Evolutionary conservation across 2,888 invertebrate genomes (phyloP).

Genomic region (Lasius platythorax): DNA sequence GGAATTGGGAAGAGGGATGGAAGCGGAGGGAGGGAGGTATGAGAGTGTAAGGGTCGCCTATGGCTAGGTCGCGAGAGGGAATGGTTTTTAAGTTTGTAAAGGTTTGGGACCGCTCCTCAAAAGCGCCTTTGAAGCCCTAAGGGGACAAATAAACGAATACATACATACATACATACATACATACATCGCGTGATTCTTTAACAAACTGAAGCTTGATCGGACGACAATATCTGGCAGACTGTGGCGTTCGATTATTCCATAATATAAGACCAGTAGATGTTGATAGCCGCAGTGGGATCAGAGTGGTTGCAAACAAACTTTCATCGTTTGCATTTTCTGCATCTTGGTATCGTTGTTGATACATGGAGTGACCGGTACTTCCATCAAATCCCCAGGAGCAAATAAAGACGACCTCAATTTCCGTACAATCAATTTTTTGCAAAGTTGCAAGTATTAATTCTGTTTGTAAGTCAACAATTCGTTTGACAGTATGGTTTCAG

Average conservation of each 20-base stretch:
- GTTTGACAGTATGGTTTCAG: neutral
- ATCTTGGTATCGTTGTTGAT: slow-evolving; percentile 10
- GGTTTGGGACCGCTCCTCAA: too few species aligned
- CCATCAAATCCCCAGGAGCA: slow-evolving; percentile 2
- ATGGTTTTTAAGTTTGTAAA: too few species aligned
- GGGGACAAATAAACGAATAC: too few species aligned
- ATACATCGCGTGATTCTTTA: neutral
- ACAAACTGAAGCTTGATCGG: neutral
- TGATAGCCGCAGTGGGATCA: neutral
- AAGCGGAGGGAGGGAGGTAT: too few species aligned
- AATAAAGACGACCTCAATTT: neutral
- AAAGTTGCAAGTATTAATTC: neutral
- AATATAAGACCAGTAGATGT: neutral
- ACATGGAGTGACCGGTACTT: neutral
- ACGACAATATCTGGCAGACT: neutral
- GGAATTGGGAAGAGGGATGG: too few species aligned
- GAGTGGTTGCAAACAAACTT: neutral
- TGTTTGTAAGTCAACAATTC: neutral
- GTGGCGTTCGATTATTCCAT: neutral
- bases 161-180: too few species aligned
- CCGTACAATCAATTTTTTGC: neutral
- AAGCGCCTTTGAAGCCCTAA: too few species aligned
- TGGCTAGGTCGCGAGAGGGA: too few species aligned
- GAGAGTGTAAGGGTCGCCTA: too few species aligned
- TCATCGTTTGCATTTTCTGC: neutral